Conservation (phyloP, 2,888 invertebrate species). For the Plemyria rubiginata region DNA sequence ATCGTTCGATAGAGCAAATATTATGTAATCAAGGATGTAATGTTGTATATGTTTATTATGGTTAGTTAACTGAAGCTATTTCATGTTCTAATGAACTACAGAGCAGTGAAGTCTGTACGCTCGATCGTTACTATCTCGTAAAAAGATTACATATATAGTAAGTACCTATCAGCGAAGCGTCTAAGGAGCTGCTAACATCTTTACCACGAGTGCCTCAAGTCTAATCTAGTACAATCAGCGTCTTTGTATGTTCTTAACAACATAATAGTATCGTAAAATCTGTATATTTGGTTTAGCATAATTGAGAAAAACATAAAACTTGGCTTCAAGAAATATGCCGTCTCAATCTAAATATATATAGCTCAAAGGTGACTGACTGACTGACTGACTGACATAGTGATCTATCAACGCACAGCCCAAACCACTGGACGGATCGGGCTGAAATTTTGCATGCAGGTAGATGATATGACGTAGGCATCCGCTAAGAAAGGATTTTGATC, state of each 20-base stretch:
- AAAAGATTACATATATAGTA: slow-evolving; percentile 23
- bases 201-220: slow-evolving; percentile 13
- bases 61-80: not conserved
- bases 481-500: too few relatives aligned
- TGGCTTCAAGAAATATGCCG: slow-evolving; percentile 33
- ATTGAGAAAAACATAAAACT: slow-evolving; percentile 40
- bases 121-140: slow-evolving; percentile 4
- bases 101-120: not conserved
- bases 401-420: too few relatives aligned
- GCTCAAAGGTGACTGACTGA: too few relatives aligned
- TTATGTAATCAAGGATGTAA: slow-evolving; percentile 20
- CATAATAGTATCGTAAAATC: slow-evolving; percentile 37
- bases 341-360: too few relatives aligned
- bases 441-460: too few relatives aligned
- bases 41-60: not conserved
- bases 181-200: slow-evolving; percentile 27
- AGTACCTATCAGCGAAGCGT: slow-evolving; percentile 18
- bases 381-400: too few relatives aligned
- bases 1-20: slow-evolving; percentile 14
- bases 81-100: not conserved
- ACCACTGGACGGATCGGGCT: too few relatives aligned
- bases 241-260: slow-evolving; percentile 40
- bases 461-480: too few relatives aligned
- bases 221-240: too few relatives aligned
- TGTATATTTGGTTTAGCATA: slow-evolving; percentile 43